Percentiles rank a stretch among this genome's conserved stretches.
Evolutionary conservation across 1,140 invertebrate species (phyloP).

Genomic region (Scaptodrosophila lebanonensis): DNA sequence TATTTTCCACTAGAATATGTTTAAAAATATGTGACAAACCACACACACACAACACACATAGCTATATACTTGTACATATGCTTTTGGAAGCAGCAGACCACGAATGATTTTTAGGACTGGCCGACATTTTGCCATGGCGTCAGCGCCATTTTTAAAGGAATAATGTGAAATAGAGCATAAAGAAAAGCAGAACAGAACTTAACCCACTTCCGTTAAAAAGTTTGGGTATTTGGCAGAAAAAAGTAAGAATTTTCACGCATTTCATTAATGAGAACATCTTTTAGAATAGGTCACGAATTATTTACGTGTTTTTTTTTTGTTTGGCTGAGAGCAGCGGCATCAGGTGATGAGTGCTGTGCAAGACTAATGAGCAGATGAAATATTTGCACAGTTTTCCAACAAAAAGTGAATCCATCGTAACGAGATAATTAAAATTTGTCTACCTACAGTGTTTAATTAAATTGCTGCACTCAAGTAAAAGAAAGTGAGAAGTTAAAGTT

Average conservation of each 20-base stretch:
- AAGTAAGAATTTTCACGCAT: too few relatives aligned
- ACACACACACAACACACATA: slow-evolving; percentile 29
- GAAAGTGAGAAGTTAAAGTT: too few relatives aligned
- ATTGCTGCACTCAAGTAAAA: too few relatives aligned
- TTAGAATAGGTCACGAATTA: slow-evolving; percentile 70
- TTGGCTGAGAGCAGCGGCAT: slow-evolving; percentile 50
- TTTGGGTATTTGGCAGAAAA: too few relatives aligned
- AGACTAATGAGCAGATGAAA: slow-evolving; percentile 40
- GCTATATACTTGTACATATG: too few relatives aligned
- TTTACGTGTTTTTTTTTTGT: slow-evolving; percentile 33
- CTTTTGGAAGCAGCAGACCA: slow-evolving; percentile 16
- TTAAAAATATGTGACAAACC: slow-evolving; percentile 52
- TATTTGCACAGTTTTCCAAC: background rate
- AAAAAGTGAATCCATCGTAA: too few relatives aligned
- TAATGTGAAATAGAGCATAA: slow-evolving; percentile 12
- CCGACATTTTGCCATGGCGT: slow-evolving; percentile 41
- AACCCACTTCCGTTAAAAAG: slow-evolving; percentile 64
- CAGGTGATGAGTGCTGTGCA: slow-evolving; percentile 48
- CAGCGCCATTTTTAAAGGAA: slow-evolving; percentile 72
- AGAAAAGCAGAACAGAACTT: slow-evolving; percentile 40
- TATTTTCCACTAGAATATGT: slow-evolving; percentile 44
- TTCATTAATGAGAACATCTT: too few relatives aligned
- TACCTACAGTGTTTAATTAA: too few relatives aligned
- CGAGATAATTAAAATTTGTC: too few relatives aligned
- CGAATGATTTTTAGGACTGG: background rate